Evolutionary conservation across 2,888 invertebrate genomes (phyloP).

Genomic region (Hydrotaea cyrtoneurina): DNA sequence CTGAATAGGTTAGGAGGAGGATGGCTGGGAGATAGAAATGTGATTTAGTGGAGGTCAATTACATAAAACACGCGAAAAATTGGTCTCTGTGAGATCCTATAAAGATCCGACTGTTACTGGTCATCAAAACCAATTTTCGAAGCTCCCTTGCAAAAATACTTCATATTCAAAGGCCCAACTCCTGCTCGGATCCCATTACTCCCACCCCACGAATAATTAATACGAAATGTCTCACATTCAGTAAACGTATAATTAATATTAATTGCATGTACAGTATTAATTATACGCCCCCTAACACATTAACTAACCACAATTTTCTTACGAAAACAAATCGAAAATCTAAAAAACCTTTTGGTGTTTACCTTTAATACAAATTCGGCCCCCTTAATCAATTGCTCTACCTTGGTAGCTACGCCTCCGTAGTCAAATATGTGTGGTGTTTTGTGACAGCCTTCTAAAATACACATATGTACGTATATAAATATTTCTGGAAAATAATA

Average conservation of each 20-base stretch:
- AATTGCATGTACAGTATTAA: background rate
- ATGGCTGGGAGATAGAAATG: too few relatives aligned
- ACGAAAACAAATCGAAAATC: background rate
- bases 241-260: background rate
- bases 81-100: too few relatives aligned
- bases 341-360: background rate
- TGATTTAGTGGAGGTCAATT: too few relatives aligned
- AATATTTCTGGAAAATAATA: background rate
- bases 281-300: background rate
- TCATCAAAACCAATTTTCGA: too few relatives aligned
- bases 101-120: too few relatives aligned
- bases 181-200: too few relatives aligned
- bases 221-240: background rate
- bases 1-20: too few relatives aligned
- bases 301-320: too few relatives aligned
- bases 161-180: too few relatives aligned
- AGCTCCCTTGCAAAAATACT: too few relatives aligned
- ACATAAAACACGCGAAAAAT: too few relatives aligned
- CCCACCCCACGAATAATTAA: background rate
- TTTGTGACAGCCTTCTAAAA: background rate
- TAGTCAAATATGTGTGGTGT: too few relatives aligned
- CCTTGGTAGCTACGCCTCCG: background rate
- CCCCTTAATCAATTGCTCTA: background rate
- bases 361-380: background rate
- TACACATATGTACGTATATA: background rate